Conservation (phyloP, 2,888 invertebrate species). For the Drosophila trichaetosa region DNA sequence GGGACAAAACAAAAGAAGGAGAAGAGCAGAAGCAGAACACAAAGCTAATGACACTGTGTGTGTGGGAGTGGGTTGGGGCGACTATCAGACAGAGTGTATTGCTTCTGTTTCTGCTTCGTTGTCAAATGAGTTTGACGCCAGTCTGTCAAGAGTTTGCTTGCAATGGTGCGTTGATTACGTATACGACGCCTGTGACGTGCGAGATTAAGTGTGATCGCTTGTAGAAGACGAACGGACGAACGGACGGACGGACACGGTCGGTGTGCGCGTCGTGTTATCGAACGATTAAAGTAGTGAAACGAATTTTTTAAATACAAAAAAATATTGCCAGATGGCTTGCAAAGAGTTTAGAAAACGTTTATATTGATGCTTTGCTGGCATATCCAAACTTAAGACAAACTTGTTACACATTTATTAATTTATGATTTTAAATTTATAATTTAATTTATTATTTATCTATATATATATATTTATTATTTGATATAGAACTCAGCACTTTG, state of each 20-base stretch:
- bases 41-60: slow-evolving; percentile 13
- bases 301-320: slow-evolving; percentile 19
- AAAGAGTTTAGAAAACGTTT: background rate
- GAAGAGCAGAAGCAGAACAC: slow-evolving; percentile 10
- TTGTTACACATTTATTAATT: background rate
- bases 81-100: slow-evolving; percentile 28
- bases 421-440: background rate
- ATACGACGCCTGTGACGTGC: slow-evolving; percentile 57
- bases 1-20: slow-evolving; percentile 32
- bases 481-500: background rate
- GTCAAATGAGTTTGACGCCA: slow-evolving; percentile 67
- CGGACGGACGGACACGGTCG: background rate
- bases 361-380: background rate
- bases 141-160: slow-evolving; percentile 47
- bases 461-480: background rate
- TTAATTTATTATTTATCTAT: background rate
- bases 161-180: slow-evolving; percentile 61
- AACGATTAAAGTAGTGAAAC: slow-evolving; percentile 14
- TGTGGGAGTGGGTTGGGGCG: slow-evolving; percentile 6
- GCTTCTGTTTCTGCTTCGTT: slow-evolving; percentile 43
- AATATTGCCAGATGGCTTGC: background rate
- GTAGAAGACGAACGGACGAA: background rate
- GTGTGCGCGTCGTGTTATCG: background rate
- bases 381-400: background rate
- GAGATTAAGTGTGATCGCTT: slow-evolving; percentile 40